phyloP scores from a whole-genome alignment of 2,113 vertebrate genomes.

The Diadophis punctatus region DNA sequence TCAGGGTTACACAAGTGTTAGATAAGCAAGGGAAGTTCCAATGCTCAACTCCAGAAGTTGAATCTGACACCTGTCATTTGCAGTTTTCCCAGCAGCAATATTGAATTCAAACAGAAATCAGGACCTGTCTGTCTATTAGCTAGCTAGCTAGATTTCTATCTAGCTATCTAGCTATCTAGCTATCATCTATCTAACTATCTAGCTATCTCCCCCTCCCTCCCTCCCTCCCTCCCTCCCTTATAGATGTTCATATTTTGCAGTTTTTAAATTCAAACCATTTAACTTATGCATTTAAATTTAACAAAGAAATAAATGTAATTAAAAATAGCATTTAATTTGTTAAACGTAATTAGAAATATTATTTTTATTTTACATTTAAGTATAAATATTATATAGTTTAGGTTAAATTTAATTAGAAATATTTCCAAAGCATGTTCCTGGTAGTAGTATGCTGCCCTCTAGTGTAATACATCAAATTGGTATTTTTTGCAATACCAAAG shows the following conservation, averaged over 20 bases:
- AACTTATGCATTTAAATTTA: neutral
- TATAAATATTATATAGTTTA: neutral
- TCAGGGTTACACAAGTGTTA: neutral
- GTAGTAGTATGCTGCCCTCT: conserved; percentile 63
- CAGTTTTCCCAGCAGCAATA: neutral
- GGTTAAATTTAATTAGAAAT: neutral
- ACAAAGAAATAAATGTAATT: neutral
- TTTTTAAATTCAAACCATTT: neutral
- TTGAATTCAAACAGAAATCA: neutral
- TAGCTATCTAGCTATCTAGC: too few species aligned
- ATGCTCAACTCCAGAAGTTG: neutral
- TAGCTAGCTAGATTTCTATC: too few species aligned
- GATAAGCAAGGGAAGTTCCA: neutral
- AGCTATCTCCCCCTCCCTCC: too few species aligned
- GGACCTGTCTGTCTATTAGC: too few species aligned
- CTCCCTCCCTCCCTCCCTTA: too few species aligned
- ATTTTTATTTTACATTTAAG: neutral
- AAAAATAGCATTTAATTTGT: neutral
- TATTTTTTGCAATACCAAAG: neutral
- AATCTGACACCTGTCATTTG: neutral
- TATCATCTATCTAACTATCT: too few species aligned
- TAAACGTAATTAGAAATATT: neutral
- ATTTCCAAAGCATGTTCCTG: conserved; percentile 15
- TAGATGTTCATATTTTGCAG: neutral
- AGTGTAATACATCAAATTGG: conserved; percentile 30